Evolutionary conservation across 1,140 invertebrate species (phyloP).

Genomic region (Gyrodactylus bullatarudis): DNA sequence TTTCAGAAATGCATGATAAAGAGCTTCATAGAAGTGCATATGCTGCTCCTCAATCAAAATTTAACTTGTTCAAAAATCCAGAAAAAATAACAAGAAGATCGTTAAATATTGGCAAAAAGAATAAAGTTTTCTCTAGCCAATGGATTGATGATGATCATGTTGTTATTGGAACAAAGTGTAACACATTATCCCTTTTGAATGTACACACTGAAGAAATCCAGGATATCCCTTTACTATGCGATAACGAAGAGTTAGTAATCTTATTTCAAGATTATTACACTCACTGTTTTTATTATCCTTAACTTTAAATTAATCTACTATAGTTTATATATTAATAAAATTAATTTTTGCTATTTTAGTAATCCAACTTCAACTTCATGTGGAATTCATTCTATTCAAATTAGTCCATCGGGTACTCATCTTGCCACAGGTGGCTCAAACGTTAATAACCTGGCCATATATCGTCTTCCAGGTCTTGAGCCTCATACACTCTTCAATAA

Average conservation of each 20-base stretch:
- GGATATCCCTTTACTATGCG: neutral
- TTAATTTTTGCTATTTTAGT: neutral
- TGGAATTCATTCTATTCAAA: conserved; percentile 62
- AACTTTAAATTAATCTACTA: neutral
- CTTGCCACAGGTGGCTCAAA: conserved; percentile 63
- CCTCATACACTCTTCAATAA: conserved; percentile 48
- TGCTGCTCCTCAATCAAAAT: no score
- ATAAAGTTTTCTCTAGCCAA: conserved; percentile 73
- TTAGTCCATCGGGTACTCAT: conserved; percentile 58
- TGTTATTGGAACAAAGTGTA: conserved; percentile 76
- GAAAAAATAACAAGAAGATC: neutral
- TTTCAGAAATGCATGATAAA: no score
- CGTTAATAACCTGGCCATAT: conserved; percentile 63
- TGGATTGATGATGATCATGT: conserved; percentile 74
- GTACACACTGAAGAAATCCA: neutral
- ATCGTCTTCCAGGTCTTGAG: conserved; percentile 57
- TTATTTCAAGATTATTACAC: conserved; percentile 11
- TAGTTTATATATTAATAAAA: neutral
- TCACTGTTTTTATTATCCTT: conserved; percentile 11
- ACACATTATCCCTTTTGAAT: conserved; percentile 26
- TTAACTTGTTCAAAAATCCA: neutral
- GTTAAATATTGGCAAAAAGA: conserved; percentile 26
- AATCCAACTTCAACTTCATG: conserved; percentile 15
- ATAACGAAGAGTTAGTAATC: conserved; percentile 3
- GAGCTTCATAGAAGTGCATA: no score